Conservation (phyloP, 1,140 invertebrate genomes). For the Lepidurus arcticus region DNA sequence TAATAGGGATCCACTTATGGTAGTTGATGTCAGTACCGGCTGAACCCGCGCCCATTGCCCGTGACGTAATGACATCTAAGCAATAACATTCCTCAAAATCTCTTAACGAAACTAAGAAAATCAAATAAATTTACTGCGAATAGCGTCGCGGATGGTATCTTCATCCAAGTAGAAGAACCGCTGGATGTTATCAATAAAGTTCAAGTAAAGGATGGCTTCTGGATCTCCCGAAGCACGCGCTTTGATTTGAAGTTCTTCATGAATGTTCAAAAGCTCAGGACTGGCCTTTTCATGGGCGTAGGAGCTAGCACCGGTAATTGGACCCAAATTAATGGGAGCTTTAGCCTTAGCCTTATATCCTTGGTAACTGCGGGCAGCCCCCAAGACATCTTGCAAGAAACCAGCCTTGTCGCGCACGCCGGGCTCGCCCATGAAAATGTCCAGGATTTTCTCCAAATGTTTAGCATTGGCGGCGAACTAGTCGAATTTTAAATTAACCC, state of each 20-base stretch:
- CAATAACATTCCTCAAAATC: not conserved
- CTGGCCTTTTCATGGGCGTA: not conserved
- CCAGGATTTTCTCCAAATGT: conserved; percentile 30
- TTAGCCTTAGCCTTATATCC: not conserved
- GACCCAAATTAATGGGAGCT: not conserved
- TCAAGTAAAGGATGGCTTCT: conserved; percentile 31
- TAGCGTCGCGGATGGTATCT: conserved; percentile 19
- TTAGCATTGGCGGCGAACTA: conserved; percentile 23
- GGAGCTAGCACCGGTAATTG: not conserved
- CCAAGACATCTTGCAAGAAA: conserved; percentile 19
- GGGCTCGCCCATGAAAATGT: conserved; percentile 28
- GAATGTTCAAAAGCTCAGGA: conserved; percentile 30
- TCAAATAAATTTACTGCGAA: not conserved
- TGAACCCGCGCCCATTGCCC: not conserved
- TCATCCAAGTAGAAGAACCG: conserved; percentile 25
- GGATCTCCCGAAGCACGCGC: conserved; percentile 31
- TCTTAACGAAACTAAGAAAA: not conserved
- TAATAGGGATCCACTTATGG: conserved; percentile 27
- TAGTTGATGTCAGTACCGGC: conserved; percentile 27
- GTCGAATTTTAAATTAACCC: too few species aligned
- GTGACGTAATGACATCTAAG: not conserved
- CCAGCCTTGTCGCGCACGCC: conserved; percentile 24
- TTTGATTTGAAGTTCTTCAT: conserved; percentile 31
- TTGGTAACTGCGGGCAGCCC: not conserved
- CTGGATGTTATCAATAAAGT: conserved; percentile 32